phyloP scores from a whole-genome alignment of 1,140 invertebrate species.

The Drosophila orosa region DNA sequence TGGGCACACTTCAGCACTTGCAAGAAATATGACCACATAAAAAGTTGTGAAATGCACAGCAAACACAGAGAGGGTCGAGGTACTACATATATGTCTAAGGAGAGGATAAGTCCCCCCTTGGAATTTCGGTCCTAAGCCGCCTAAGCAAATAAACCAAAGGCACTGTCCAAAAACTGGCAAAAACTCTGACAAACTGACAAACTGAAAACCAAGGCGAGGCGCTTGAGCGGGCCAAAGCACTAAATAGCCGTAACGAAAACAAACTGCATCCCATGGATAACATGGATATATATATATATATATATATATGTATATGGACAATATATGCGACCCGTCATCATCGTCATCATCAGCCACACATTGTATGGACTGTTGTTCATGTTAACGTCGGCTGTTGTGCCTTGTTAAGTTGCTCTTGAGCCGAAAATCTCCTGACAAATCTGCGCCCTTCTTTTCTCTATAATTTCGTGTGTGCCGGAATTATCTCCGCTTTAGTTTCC shows the following conservation, averaged over 20 bases:
- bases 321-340: constrained; percentile 11
- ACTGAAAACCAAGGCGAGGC: constrained; percentile 31
- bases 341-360: constrained; percentile 39
- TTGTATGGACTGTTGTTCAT: constrained; percentile 25
- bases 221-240: constrained; percentile 60
- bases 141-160: constrained; percentile 71
- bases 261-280: constrained; percentile 48
- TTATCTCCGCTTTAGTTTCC: constrained; percentile 39
- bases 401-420: constrained; percentile 46
- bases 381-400: constrained; percentile 16
- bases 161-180: background rate
- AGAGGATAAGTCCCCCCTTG: constrained; percentile 43
- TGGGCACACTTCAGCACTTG: constrained; percentile 69
- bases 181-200: constrained; percentile 30
- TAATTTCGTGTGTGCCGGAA: constrained; percentile 43
- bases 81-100: background rate
- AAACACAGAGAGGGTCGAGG: constrained; percentile 12
- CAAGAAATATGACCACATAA: constrained; percentile 75
- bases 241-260: constrained; percentile 67
- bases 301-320: background rate
- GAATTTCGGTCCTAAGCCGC: constrained; percentile 53
- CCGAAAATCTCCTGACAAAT: constrained; percentile 48
- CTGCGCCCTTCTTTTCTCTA: constrained; percentile 36
- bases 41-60: constrained; percentile 66
- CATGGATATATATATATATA: constrained; percentile 14